phyloP scores from a whole-genome alignment of 2,888 invertebrate species.

The Trimorus sp. region DNA sequence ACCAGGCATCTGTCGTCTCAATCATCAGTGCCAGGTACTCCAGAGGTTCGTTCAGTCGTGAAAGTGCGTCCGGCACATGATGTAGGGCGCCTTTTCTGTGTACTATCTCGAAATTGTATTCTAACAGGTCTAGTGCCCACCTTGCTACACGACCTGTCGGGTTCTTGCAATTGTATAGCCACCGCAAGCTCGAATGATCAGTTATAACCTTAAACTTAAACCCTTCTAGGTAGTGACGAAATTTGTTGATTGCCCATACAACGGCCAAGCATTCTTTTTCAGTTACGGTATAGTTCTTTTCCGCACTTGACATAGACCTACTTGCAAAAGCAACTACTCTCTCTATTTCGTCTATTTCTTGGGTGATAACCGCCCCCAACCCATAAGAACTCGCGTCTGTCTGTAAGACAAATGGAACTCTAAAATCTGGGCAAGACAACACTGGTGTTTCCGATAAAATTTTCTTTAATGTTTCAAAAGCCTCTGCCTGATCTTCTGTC shows the following conservation, averaged over 20 bases:
- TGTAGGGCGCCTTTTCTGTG: constrained; percentile 21
- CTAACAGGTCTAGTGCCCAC: constrained; percentile 4
- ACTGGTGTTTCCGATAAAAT: neutral
- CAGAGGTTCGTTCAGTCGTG: neutral
- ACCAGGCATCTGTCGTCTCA: neutral
- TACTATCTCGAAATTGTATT: neutral
- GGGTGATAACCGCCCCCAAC: constrained; percentile 65
- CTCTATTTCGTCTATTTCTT: constrained; percentile 53
- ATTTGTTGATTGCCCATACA: constrained; percentile 60
- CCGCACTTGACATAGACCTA: neutral
- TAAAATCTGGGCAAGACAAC: neutral
- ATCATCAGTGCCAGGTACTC: neutral
- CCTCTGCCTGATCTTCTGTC: neutral
- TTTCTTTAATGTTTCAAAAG: neutral
- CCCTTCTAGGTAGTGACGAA: constrained; percentile 66
- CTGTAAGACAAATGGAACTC: neutral
- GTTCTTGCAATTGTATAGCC: constrained; percentile 64
- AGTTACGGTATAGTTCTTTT: constrained; percentile 27
- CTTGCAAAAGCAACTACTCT: constrained; percentile 67
- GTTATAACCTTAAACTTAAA: constrained; percentile 25
- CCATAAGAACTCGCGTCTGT: constrained; percentile 32
- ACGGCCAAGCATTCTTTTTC: constrained; percentile 69
- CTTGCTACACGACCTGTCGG: constrained; percentile 60
- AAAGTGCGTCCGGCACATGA: constrained; percentile 20
- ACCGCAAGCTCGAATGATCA: constrained; percentile 66